Conservation (phyloP, 1,140 invertebrate species). For the Polypedilum pembai region DNA sequence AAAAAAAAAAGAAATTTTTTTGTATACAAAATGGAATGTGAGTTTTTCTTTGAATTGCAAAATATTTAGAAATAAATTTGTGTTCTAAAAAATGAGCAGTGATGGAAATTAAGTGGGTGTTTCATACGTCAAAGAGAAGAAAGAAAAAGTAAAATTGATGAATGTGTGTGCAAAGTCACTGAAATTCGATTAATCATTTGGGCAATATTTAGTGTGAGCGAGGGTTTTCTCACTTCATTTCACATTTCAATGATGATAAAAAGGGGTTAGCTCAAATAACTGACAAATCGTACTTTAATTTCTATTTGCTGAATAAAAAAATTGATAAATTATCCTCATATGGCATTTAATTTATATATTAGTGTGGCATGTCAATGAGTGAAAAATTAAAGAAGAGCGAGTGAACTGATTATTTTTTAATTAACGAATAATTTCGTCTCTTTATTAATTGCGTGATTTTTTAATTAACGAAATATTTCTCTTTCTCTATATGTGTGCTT, state of each 20-base stretch:
- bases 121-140: neutral
- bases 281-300: neutral
- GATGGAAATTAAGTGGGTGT: slow-evolving; percentile 17
- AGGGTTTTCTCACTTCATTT: neutral
- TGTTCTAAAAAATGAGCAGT: no score
- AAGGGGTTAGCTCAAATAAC: neutral
- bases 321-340: no score
- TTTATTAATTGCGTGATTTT: neutral
- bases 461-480: no score
- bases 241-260: neutral
- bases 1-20: no score
- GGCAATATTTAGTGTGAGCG: neutral
- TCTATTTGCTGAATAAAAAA: neutral
- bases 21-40: no score
- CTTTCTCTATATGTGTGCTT: no score
- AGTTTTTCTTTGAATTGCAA: no score
- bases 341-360: no score
- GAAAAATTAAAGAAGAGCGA: no score
- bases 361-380: no score
- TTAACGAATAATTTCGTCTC: neutral
- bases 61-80: no score
- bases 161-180: neutral
- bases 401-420: no score
- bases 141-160: neutral
- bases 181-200: neutral